Conservation (phyloP, 1,140 invertebrate species). For the Aphaenogaster ashmeadi region DNA sequence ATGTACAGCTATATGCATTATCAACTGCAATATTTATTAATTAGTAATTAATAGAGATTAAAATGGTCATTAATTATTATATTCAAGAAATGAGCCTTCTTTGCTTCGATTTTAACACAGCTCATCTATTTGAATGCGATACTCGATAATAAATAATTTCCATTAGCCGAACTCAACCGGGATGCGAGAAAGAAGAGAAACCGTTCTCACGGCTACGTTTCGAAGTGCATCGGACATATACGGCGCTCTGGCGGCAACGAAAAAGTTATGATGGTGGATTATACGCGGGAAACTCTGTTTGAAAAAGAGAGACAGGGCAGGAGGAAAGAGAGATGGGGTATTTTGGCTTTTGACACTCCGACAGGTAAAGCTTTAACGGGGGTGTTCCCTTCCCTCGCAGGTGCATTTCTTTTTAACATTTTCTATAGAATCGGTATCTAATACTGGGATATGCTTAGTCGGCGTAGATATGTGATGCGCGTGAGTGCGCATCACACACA, state of each 20-base stretch:
- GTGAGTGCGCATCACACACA: not conserved
- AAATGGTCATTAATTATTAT: not conserved
- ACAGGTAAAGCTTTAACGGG: constrained; percentile 70
- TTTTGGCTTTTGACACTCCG: constrained; percentile 75
- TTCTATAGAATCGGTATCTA: constrained; percentile 57
- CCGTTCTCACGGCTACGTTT: constrained; percentile 54
- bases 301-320: not conserved
- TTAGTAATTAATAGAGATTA: not conserved
- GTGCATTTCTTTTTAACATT: constrained; percentile 73
- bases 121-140: not conserved
- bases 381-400: constrained; percentile 73
- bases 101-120: not conserved
- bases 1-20: not conserved
- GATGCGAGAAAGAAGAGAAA: not conserved
- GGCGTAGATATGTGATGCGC: not conserved
- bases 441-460: constrained; percentile 28
- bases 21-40: not conserved
- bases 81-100: not conserved
- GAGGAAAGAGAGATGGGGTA: constrained; percentile 10
- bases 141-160: constrained; percentile 21
- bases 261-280: constrained; percentile 67
- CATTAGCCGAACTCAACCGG: not conserved
- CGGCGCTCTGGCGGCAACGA: not conserved
- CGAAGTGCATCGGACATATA: not conserved
- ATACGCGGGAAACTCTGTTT: constrained; percentile 41